These are phyloP conservation scores for Phrynocephalus vlangalii DNA, from an alignment of 2,797 vertebrate species.

Conservation along the genomic window DNA sequence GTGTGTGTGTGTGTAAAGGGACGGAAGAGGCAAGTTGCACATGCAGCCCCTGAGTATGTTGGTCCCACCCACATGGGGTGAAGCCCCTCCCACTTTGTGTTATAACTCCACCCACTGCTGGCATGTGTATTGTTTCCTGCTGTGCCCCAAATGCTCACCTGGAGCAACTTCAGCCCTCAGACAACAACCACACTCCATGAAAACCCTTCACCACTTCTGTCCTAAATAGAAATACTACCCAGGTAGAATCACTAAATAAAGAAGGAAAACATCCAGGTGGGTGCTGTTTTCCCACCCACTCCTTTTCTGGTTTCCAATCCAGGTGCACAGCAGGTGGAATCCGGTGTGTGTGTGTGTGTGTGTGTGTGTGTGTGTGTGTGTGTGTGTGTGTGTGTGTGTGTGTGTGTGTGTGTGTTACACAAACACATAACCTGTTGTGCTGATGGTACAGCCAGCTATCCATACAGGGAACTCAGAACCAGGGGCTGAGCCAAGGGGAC, in stretches of 20 bases:
- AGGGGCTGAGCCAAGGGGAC: not conserved
- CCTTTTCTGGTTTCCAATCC: not conserved
- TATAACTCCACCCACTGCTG: not conserved
- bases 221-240: not conserved
- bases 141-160: not conserved
- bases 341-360: too few species aligned
- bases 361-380: too few species aligned
- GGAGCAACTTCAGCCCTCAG: not conserved
- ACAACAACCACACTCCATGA: not conserved
- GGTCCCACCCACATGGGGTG: not conserved
- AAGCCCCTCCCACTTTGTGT: not conserved
- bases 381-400: too few species aligned
- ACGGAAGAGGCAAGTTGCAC: too few species aligned
- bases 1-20: not conserved
- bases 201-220: not conserved
- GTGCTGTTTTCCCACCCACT: not conserved
- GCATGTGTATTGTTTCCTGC: not conserved
- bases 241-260: not conserved
- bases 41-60: too few species aligned
- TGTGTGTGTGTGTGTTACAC: not conserved
- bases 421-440: not conserved
- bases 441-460: not conserved
- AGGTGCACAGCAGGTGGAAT: not conserved
- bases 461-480: slow-evolving; percentile 2
- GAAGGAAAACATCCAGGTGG: not conserved